Evolutionary conservation across 2,888 invertebrate species (phyloP), one percentile per base, ranked within the genome.

Genomic region (Eupithecia tripunctaria): DNA sequence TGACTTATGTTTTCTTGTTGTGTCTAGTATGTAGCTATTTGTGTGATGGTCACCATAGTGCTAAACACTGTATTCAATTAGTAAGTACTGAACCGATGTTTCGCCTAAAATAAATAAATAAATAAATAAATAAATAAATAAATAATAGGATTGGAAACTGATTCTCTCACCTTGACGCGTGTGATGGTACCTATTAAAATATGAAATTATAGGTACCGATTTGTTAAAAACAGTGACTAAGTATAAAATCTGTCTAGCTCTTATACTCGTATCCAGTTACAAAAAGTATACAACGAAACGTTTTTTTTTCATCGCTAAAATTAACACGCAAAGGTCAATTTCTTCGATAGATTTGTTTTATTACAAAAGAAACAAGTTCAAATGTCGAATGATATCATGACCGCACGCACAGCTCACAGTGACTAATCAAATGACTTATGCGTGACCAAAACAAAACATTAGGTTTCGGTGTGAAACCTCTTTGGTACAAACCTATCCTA

Each of bases 341-440:
- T 47, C 63, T 63, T 18, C 25, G 38, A 25, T 29, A 51, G 41
- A 60, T n/a, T 27, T 41, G n/a, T 36, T 36, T 43, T 36, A 68
- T 63, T 68, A 14, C 21, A 68, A 68, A 67, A 64, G 64, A 65
- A 63, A 63, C 62, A 63, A 70, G 71, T 68, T 72, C 70, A 70
- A 68, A 73, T 70, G 73, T 68, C 73, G 70, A 70, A 70, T 70
- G 73, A 60, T 68, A 56, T 64, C 64, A 64, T 64, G 21, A 38
- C 64, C 64, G 64, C 64, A 63, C 64, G 64, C 64, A 63, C 10
- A 64, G 36, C 38, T 38, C n/a, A 25, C 21, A 21, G 21, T 64
- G 64, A 41, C 64, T 64, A 64, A 64, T 64, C 36, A 38, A 64
- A 64, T 36, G n/a, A 36, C 21, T 41, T 25, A 38, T 64, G 38